Evolutionary conservation across 2,888 invertebrate species (phyloP).

Genomic region (Scelioninae gen. 1): DNA sequence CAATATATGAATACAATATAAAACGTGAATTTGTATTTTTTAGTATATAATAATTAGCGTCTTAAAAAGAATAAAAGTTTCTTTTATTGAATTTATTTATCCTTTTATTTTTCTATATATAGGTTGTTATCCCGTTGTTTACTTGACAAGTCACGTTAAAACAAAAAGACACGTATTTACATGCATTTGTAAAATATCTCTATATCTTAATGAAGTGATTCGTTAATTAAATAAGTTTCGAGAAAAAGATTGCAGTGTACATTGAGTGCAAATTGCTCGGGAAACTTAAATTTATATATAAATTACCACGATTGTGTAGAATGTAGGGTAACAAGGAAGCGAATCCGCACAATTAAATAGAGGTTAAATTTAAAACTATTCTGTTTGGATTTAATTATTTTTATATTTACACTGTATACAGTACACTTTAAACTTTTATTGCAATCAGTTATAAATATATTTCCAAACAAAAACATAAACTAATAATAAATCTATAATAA

Average conservation of each 20-base stretch:
- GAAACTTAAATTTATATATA: conserved; percentile 38
- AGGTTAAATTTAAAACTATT: conserved; percentile 14
- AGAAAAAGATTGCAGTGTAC: conserved; percentile 43
- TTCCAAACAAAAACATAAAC: too few species aligned
- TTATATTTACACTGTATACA: too few species aligned
- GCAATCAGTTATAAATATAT: too few species aligned
- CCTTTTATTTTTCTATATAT: too few species aligned
- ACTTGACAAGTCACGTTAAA: conserved; percentile 33
- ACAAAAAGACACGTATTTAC: conserved; percentile 18
- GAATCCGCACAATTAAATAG: conserved; percentile 32
- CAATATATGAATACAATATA: too few species aligned
- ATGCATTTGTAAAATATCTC: conserved; percentile 25
- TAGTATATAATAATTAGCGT: too few species aligned
- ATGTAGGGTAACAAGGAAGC: conserved; percentile 53
- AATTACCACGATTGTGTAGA: conserved; percentile 48
- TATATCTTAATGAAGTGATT: conserved; percentile 42
- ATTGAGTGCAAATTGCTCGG: conserved; percentile 61
- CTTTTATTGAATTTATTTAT: too few species aligned
- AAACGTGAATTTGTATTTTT: too few species aligned
- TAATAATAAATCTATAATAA: too few species aligned
- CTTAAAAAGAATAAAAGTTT: too few species aligned
- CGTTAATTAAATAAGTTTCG: conserved; percentile 48
- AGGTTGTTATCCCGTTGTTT: conserved; percentile 41
- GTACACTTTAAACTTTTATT: too few species aligned
- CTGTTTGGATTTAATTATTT: neutral